Evolutionary conservation across 2,797 vertebrate genomes (phyloP).

Genomic region (Semotilus atromaculatus): DNA sequence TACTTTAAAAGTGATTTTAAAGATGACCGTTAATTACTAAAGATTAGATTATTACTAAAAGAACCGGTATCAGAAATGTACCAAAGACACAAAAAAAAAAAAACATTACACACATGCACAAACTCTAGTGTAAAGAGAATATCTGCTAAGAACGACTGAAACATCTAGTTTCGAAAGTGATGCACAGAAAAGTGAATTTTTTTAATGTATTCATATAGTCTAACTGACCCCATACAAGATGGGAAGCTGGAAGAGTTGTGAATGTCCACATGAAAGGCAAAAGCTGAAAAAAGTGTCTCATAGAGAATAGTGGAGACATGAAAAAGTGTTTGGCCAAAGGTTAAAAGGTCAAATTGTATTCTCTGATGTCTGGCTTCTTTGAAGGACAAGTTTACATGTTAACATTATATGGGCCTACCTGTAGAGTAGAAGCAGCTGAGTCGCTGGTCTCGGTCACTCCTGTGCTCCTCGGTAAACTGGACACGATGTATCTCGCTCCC

Average conservation of each 20-base stretch:
- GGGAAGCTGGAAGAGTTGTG: not conserved
- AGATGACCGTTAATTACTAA: not conserved
- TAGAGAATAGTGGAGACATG: not conserved
- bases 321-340: not conserved
- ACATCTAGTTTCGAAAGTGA: not conserved
- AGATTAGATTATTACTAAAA: too few species aligned
- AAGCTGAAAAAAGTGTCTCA: not conserved
- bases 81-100: not conserved
- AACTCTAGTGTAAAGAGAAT: not conserved
- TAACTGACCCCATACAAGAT: not conserved
- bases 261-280: not conserved
- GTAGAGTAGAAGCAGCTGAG: slow-evolving; percentile 72
- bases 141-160: not conserved
- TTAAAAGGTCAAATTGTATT: not conserved
- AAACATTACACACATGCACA: not conserved
- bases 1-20: not conserved
- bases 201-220: not conserved
- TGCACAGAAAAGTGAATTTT: too few species aligned
- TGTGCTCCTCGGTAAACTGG: slow-evolving; percentile 71
- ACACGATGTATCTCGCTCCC: slow-evolving; percentile 72
- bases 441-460: slow-evolving; percentile 71
- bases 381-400: not conserved
- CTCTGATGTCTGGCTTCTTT: not conserved
- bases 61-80: not conserved
- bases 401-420: slow-evolving; percentile 59